Evolutionary conservation across 2,113 vertebrate species (phyloP), one percentile per base, ranked within the genome.

Genomic region (Andinoacara biseriatus): DNA sequence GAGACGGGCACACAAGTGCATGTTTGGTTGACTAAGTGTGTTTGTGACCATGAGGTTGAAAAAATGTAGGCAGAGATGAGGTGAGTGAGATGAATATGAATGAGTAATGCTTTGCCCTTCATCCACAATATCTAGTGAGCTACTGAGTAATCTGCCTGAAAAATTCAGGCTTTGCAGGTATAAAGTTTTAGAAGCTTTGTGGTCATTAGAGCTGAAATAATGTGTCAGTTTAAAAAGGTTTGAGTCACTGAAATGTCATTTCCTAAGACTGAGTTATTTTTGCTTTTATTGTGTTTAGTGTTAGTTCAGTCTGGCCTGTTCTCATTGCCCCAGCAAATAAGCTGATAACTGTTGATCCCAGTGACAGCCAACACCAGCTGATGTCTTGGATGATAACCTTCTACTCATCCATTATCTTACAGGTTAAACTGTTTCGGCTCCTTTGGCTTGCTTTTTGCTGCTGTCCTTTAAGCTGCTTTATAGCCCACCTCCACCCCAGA

Each of bases 71-170:
- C 76, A 35, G 46, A 22, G 31, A 26, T 49, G 76, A 77, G 54
- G 62, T 57, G 74, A 85, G 40, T 76, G 81, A 81, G 59, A 26
- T 69, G 89, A 88, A 89, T 88, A 84, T 83, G 56, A 88, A 84
- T 86, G 78, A 90, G 57, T 77, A 62, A 67, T 35, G 54, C 76
- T 76, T 77, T 54, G 76, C 79, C 82, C 87, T 88, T 87, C 76
- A 82, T 78, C 40, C 65, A 80, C 74, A 80, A 54, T 26, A 61
- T 84, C 59, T 59, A 43, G 38, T 79, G 63, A 85, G 65, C 22
- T 61, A 79, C 67, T 76, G 65, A 46, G 79, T 84, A 62, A 79
- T 81, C 18, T 4, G 2, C 81, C 46, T 54, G 8, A 4, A 69
- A 58, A 60, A 22, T 54, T 62, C 57, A 33, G 14, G 57, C 22